A percentile compares a stretch with the other conserved stretches of the same genome.
Conservation (phyloP, 2,888 invertebrate species). For the Mythimna impura region DNA sequence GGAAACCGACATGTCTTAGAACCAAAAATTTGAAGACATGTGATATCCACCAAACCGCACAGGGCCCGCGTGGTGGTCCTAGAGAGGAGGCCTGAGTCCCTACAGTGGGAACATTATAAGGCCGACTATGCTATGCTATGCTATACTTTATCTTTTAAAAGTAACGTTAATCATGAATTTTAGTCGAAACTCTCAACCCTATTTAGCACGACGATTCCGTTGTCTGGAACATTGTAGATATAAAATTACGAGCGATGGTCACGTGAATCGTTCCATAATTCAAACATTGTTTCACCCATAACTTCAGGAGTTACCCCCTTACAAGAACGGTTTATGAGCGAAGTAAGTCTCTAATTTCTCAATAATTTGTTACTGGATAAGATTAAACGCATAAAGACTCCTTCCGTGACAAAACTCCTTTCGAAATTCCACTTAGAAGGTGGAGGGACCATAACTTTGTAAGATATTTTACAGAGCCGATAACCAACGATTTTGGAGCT, state of each 20-base stretch:
- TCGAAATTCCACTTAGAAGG: constrained; percentile 39
- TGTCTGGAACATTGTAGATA: constrained; percentile 35
- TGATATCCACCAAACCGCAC: too few species aligned
- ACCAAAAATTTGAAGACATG: too few species aligned
- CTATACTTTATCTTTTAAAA: not conserved
- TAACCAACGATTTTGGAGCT: constrained; percentile 69
- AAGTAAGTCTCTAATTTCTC: constrained; percentile 55
- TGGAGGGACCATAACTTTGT: constrained; percentile 41
- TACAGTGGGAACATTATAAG: too few species aligned
- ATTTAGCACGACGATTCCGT: not conserved
- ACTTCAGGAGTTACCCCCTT: constrained; percentile 49
- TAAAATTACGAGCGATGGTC: constrained; percentile 52
- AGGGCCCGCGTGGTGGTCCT: too few species aligned
- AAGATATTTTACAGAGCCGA: constrained; percentile 54
- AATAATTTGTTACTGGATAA: constrained; percentile 56
- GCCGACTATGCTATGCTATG: too few species aligned
- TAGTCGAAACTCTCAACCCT: not conserved
- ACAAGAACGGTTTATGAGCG: constrained; percentile 43
- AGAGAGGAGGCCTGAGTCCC: too few species aligned
- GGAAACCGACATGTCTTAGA: too few species aligned
- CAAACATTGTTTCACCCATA: constrained; percentile 46
- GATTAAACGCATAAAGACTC: constrained; percentile 56
- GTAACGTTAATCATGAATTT: not conserved
- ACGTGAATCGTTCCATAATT: constrained; percentile 46
- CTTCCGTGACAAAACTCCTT: constrained; percentile 58